These are phyloP conservation scores for Oikopleura dioica DNA, from an alignment of 23 tunicate genomes.

Conservation along the genomic window DNA sequence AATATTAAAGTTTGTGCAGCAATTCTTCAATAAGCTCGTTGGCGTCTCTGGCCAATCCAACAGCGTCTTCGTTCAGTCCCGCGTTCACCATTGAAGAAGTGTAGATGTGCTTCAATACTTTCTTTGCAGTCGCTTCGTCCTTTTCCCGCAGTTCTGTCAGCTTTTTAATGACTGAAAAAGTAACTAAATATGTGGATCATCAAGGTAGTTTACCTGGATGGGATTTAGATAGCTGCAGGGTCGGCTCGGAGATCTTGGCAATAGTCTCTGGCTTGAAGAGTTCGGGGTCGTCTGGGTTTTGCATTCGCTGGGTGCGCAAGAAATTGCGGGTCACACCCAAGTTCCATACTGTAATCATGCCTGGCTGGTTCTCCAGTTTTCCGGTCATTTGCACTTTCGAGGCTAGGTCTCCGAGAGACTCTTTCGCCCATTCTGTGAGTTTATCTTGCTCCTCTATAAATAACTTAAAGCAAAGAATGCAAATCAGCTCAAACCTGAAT, in stretches of 20 bases:
- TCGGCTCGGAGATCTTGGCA: conserved; percentile 46
- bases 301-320: conserved; percentile 25
- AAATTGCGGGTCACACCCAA: conserved; percentile 78
- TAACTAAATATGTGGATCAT: neutral
- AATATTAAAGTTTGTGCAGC: too few relatives aligned
- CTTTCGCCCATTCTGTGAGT: neutral
- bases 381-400: conserved; percentile 24
- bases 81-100: too few relatives aligned
- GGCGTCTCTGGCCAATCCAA: conserved; percentile 29
- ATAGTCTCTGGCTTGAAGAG: conserved; percentile 35
- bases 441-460: neutral
- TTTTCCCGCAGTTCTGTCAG: neutral
- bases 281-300: conserved; percentile 56
- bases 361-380: conserved; percentile 84
- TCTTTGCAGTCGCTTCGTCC: too few relatives aligned
- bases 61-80: conserved; percentile 20
- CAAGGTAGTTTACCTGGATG: conserved; percentile 18
- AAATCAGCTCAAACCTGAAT: neutral
- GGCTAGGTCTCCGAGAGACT: neutral
- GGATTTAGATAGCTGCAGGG: conserved; percentile 51
- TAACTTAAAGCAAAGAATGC: neutral
- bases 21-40: too few relatives aligned
- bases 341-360: conserved; percentile 95
- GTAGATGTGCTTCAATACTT: too few relatives aligned
- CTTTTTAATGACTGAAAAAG: neutral